Evolutionary conservation across 2,888 invertebrate species (phyloP).

Genomic region (Axea sp.): DNA sequence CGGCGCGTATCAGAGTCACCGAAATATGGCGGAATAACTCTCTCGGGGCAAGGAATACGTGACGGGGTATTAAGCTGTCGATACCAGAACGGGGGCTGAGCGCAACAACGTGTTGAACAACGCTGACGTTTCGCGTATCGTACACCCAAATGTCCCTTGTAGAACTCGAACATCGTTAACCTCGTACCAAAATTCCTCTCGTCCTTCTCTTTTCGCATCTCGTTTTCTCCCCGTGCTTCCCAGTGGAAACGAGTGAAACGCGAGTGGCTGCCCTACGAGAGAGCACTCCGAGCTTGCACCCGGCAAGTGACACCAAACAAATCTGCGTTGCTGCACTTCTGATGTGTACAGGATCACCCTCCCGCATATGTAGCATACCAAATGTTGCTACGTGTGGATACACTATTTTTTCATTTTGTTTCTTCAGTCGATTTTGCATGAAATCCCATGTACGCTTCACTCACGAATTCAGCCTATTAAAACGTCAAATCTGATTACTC

Average conservation of each 20-base stretch:
- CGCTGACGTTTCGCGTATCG: constrained; percentile 65
- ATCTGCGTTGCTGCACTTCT: constrained; percentile 70
- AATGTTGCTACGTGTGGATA: constrained; percentile 57
- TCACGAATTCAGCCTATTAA: constrained; percentile 44
- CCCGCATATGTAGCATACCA: constrained; percentile 55
- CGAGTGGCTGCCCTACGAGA: constrained; percentile 62
- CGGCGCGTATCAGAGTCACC: constrained; percentile 57
- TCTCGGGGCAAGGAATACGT: constrained; percentile 66
- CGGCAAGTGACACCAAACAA: constrained; percentile 78
- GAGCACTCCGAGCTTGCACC: constrained; percentile 64
- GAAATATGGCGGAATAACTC: constrained; percentile 59
- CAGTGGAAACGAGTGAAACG: constrained; percentile 63
- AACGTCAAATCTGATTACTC: constrained; percentile 54
- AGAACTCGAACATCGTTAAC: constrained; percentile 72
- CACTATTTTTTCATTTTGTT: constrained; percentile 52
- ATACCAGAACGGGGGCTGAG: constrained; percentile 70
- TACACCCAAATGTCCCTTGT: constrained; percentile 67
- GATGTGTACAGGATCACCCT: constrained; percentile 61
- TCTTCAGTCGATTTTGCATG: constrained; percentile 60
- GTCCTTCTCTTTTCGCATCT: constrained; percentile 65
- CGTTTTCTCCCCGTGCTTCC: constrained; percentile 49
- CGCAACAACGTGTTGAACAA: constrained; percentile 74
- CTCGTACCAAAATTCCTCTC: constrained; percentile 67
- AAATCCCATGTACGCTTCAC: constrained; percentile 41
- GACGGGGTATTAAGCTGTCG: constrained; percentile 71